phyloP scores from a whole-genome alignment of 1,140 invertebrate species.

The Diorhabda carinulata region DNA sequence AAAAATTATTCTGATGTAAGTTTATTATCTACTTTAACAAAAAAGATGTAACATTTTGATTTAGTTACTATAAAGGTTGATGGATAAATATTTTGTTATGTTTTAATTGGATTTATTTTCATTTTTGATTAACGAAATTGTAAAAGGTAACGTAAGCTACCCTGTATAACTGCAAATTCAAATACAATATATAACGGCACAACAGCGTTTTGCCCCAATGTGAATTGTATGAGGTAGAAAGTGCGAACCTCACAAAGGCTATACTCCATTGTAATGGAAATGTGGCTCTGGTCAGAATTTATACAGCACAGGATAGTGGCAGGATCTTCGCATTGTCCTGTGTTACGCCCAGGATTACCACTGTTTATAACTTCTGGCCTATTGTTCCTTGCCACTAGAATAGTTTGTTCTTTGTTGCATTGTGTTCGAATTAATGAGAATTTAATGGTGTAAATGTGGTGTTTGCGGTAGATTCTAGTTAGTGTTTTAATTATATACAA shows the following conservation, averaged over 20 bases:
- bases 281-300: conserved; percentile 18
- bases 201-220: not conserved
- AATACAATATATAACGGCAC: conserved; percentile 24
- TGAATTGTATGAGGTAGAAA: conserved; percentile 23
- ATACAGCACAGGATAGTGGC: conserved; percentile 17
- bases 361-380: conserved; percentile 25
- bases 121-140: too few species aligned
- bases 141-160: too few species aligned
- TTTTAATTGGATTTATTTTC: too few species aligned
- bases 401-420: conserved; percentile 13
- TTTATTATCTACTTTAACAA: too few species aligned
- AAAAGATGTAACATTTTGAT: too few species aligned
- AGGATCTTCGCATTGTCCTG: conserved; percentile 27
- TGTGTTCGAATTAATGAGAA: conserved; percentile 1
- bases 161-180: conserved; percentile 5
- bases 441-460: not conserved
- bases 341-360: conserved; percentile 25
- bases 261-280: conserved; percentile 27
- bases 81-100: too few species aligned
- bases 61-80: too few species aligned
- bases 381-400: conserved; percentile 23
- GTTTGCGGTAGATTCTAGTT: too few species aligned
- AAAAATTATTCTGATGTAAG: too few species aligned
- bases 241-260: conserved; percentile 18
- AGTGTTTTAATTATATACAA: not conserved